These are phyloP conservation scores for Serinus canaria DNA, from an alignment of 2,113 vertebrate species.

Conservation along the genomic window DNA sequence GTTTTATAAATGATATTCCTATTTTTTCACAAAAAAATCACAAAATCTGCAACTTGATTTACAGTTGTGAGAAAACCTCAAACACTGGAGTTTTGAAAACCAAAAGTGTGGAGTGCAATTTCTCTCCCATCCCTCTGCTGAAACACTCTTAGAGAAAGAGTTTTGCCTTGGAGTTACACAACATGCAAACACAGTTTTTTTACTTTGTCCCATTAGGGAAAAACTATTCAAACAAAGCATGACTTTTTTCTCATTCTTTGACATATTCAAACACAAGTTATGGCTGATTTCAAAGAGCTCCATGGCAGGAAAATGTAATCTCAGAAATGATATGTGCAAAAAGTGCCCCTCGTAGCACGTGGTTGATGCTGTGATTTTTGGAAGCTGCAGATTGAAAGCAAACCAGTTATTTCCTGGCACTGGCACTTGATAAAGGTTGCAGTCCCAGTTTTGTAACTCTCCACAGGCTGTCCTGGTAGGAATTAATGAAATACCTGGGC, in stretches of 20 bases:
- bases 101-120: neutral
- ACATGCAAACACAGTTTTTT: neutral
- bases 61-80: neutral
- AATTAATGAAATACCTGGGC: slow-evolving; percentile 62
- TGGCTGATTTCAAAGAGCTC: neutral
- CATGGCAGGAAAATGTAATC: neutral
- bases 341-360: neutral
- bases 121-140: neutral
- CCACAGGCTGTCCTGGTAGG: neutral
- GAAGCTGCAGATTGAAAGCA: neutral
- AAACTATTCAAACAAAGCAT: neutral
- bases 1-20: neutral
- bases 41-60: neutral
- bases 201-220: neutral
- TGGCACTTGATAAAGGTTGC: neutral
- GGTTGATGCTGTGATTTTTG: neutral
- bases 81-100: neutral
- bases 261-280: neutral
- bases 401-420: neutral
- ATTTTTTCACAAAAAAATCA: neutral
- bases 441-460: slow-evolving; percentile 48
- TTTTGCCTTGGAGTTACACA: slow-evolving; percentile 48
- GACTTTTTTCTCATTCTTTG: neutral
- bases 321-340: neutral
- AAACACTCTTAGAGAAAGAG: neutral